Evolutionary conservation across 2,888 invertebrate genomes (phyloP), one percentile per base, ranked within the genome.

Genomic region (Abrostola triplasia): DNA sequence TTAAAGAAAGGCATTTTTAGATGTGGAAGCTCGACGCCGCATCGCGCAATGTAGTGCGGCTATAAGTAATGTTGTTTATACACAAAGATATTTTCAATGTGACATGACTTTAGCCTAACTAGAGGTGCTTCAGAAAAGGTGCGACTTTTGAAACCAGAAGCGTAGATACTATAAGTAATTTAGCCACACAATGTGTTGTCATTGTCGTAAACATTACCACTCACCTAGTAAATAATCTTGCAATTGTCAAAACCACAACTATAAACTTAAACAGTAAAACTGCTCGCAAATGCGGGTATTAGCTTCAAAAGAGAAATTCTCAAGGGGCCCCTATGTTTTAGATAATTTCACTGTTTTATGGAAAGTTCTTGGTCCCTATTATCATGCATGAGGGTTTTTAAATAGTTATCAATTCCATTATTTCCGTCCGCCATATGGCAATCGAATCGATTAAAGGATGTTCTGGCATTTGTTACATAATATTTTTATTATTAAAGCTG

Each of bases 261-360:
- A 72, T 76, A 72, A 80, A 73, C 37, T 56, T 11, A 24, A 60
- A 65, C 69, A 77, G 64, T 77, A 70, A 75, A 78, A 80, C 81
- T 75, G 62, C 41, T 48, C 63, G 58, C 60, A 70, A 81, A 88
- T 89, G 89, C 88, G 89, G 89, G 89, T 74, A 52, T 70, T 69
- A 69, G 49, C 67, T 70, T 59, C 52, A 44, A 63, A 37, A 50
- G 49, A 67, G 68, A 76, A 69, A 59, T 76, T 79, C 78, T 79
- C 71, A 75, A 81, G 76, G 77, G 70, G 77, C 92, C 92, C 92
- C 81, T 84, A 92, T 91, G 77, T 77, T 81, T 77, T 84, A 82
- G 79, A 73, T 70, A 82, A 82, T 84, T 86, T 84, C 79, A 87
- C 80, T 87, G 87, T 89, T 88, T 84, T 84, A 85, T 85, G 82